Base-by-base conservation (phyloP, 2,888 invertebrate genomes). In the Orthosia gothica region DNA sequence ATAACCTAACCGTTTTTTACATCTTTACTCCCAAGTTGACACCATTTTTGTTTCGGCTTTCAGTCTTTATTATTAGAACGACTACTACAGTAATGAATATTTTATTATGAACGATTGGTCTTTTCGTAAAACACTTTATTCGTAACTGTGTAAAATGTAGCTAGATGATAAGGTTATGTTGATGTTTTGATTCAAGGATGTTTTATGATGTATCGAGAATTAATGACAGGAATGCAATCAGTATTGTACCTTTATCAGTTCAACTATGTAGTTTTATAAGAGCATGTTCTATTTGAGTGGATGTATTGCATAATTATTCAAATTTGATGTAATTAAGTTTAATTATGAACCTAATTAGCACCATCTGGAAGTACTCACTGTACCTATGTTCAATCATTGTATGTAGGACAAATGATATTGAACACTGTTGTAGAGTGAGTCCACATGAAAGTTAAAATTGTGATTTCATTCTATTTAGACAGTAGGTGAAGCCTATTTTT, bases 1-100 rank as follows among this genome's bases (percentile, higher is more conserved):
- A 93, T 96, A 96, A 96, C 96, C 96, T 96, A 94, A 90, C 90
- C 88, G 83, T 89, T 91, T 92, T 89, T 87, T 81, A 88, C 89
- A 87, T 79, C 73, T 79, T 71, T 67, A 81, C 47, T 78, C 63
- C 65, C 66, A 74, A 89, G 88, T 92, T 91, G 96, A 94, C 96
- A 96, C 96, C 96, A 96, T 96, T 95, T 96, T 96, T 93, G 94
- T 93, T 94, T 91, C 87, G 87, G 83, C 90, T 93, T 93, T 92
- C 88, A 88, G 87, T 91, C 89, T 91, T 88, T 90, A 87, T 69
- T 88, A 88, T 86, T 92, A 90, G 85, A 88, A 87, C 85, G 84
- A 84, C 78, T 76, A 85, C 18, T 52, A 52, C 12, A 40, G 47
- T 55, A 65, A 63, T 64, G 57, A 61, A 71, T 70, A 71, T 79